These are phyloP conservation scores for Philereme vetulata DNA, from an alignment of 2,888 invertebrate species.

Conservation along the genomic window DNA sequence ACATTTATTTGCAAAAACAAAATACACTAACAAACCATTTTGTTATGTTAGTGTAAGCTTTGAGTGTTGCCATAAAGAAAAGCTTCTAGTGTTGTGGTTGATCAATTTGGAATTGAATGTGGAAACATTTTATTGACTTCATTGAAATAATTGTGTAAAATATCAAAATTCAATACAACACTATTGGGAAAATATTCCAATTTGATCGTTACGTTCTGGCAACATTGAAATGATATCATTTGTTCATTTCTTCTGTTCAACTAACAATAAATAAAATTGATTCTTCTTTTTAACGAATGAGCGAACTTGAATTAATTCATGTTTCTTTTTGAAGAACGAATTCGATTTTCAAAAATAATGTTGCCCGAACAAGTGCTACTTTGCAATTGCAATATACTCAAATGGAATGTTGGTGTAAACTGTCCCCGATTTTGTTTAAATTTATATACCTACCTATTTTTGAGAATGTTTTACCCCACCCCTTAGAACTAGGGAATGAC, in stretches of 20 bases:
- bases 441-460: slow-evolving; percentile 49
- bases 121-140: slow-evolving; percentile 73
- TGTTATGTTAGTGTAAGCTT: slow-evolving; percentile 61
- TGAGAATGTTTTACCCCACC: slow-evolving; percentile 85
- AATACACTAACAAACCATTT: slow-evolving; percentile 82
- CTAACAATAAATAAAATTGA: no score
- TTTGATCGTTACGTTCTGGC: slow-evolving; percentile 77
- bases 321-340: slow-evolving; percentile 11
- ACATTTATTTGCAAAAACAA: slow-evolving; percentile 51
- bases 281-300: no score
- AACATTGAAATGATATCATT: slow-evolving; percentile 49
- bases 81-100: slow-evolving; percentile 68
- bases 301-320: background rate
- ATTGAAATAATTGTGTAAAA: slow-evolving; percentile 41
- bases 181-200: slow-evolving; percentile 64
- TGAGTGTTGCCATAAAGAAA: slow-evolving; percentile 67
- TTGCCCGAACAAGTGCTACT: slow-evolving; percentile 71
- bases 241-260: slow-evolving; percentile 8
- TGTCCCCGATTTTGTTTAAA: slow-evolving; percentile 59
- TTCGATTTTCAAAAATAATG: slow-evolving; percentile 52
- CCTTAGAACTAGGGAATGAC: slow-evolving; percentile 79
- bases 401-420: slow-evolving; percentile 89
- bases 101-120: slow-evolving; percentile 82
- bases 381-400: slow-evolving; percentile 68
- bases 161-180: slow-evolving; percentile 23